phyloP scores from a whole-genome alignment of 2,113 vertebrate species.

The Oreotrochilus melanogaster region DNA sequence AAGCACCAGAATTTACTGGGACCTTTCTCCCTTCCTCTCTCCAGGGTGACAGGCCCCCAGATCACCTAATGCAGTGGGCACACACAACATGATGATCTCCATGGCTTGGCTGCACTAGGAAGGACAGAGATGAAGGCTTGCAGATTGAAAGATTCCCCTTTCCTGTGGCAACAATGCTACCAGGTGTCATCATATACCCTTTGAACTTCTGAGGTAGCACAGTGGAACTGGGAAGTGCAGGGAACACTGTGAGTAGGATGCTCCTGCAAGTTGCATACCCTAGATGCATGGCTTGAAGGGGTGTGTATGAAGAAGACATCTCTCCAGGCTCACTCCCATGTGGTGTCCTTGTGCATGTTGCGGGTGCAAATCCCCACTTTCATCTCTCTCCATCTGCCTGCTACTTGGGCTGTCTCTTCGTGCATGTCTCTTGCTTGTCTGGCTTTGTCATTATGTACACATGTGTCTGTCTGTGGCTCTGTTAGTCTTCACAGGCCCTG shows the following conservation, averaged over 20 bases:
- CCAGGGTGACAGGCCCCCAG: accelerated
- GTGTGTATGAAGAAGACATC: background rate
- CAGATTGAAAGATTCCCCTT: background rate
- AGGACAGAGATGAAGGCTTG: accelerated
- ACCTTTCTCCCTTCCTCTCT: background rate
- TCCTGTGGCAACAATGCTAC: background rate
- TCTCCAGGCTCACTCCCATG: background rate
- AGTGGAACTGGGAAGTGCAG: background rate
- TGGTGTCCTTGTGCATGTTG: background rate
- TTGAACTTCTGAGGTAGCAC: background rate
- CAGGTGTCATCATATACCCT: background rate
- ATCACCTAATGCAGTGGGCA: background rate
- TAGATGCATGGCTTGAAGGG: background rate
- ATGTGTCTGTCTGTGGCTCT: constrained; percentile 22
- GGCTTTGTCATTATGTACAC: background rate
- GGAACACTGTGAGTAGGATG: background rate
- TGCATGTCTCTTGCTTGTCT: constrained; percentile 15
- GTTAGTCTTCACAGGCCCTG: constrained; percentile 45
- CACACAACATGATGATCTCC: accelerated
- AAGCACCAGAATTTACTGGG: background rate
- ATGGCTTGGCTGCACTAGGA: background rate
- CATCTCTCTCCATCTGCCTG: background rate
- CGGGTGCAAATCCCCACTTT: background rate
- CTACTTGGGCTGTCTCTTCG: background rate
- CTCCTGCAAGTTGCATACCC: background rate